Evolutionary conservation across 2,797 vertebrate species (phyloP), one percentile per base, ranked within the genome.

Genomic region (Lepidocolaptes lacrymiger): DNA sequence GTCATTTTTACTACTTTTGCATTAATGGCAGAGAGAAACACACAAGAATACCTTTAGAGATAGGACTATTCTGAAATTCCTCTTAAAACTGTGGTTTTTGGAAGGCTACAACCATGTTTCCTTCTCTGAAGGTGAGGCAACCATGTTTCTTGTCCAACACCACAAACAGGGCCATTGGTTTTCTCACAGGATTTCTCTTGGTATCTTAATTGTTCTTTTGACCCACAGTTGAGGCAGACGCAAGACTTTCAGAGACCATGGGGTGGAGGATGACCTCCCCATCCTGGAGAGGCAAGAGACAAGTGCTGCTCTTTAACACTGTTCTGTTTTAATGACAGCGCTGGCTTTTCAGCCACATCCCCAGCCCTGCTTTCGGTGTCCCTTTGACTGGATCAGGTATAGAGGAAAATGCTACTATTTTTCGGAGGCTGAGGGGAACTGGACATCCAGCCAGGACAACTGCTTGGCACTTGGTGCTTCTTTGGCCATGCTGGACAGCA

Each of bases 401-500:
- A 82, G 76, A 74, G 88, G 62, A 39, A 97, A 91, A 83, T 98
- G 97, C 48, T 98, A 98, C 76, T 34, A 94, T 69, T 73, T 97
- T 87, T 97, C 74, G 9, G 82, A 86, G 27, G 18, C 6, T 28
- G 85, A 84, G 26, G 32, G n/a, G 9, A 93, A 59, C 37, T 98
- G 97, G 97, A 85, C 55, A 3, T 82, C 10, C 5, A 86, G 97
- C 51, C 76, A 81, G 62, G 81, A 37, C 15, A 91, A 77, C 71
- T 98, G 97, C 74, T 95, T 73, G 0, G n/a, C 86, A 2, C 68
- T 93, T 4, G 66, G 55, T 46, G 97, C 97, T 54, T 92, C 96
- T 49, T 93, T 98, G 80, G 96, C 94, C 32, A 6, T 81, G 43
- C 48, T 98, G 18, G 91, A 97, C 37, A 87, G 76, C 26, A 5